These are phyloP conservation scores for Lasaia peninsularis DNA, from an alignment of 1,140 invertebrate genomes.

Conservation along the genomic window DNA sequence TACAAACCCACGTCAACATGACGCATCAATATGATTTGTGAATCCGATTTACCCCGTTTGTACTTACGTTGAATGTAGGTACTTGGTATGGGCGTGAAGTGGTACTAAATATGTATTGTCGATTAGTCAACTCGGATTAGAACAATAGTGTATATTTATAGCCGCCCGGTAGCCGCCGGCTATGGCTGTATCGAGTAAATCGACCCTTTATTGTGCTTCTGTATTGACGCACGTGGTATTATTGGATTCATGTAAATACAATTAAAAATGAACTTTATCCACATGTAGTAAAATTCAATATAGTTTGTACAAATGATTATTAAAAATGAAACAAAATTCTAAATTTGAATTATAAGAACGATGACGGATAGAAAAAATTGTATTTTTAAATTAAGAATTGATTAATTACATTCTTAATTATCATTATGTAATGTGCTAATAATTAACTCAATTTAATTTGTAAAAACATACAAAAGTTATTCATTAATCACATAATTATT, in stretches of 20 bases:
- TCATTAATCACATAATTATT: no score
- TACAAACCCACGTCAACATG: neutral
- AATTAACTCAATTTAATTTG: no score
- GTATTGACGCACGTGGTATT: slow-evolving; percentile 1
- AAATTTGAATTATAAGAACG: neutral
- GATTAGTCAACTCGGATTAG: slow-evolving; percentile 8
- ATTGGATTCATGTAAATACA: slow-evolving; percentile 4
- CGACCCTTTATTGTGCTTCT: slow-evolving; percentile 9
- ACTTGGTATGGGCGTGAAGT: slow-evolving; percentile 5
- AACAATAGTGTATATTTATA: slow-evolving; percentile 11
- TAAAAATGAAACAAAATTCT: neutral
- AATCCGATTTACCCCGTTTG: slow-evolving; percentile 5
- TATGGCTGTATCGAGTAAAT: slow-evolving; percentile 1
- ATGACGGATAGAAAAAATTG: neutral
- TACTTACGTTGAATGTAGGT: neutral
- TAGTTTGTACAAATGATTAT: neutral
- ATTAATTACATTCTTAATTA: no score
- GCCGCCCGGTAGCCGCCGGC: neutral
- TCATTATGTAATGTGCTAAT: no score
- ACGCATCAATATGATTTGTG: neutral
- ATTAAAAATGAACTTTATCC: neutral
- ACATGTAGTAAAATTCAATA: neutral
- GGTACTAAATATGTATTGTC: slow-evolving; percentile 10
- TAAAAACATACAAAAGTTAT: no score
- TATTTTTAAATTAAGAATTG: neutral